These are phyloP conservation scores for Mythimna ferrago DNA, from an alignment of 2,888 invertebrate species.

Conservation along the genomic window DNA sequence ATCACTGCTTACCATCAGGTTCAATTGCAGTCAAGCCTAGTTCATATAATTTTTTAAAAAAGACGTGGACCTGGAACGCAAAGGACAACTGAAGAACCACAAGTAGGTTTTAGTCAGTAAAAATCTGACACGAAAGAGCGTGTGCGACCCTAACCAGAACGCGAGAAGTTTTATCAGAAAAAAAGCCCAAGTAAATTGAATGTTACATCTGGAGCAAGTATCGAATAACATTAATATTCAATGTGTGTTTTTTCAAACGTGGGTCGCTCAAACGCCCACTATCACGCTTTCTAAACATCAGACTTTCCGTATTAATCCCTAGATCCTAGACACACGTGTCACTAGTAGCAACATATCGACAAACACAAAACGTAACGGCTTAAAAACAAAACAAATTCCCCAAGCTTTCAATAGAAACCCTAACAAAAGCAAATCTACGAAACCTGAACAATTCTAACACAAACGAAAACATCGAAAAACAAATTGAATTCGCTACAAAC, in stretches of 20 bases:
- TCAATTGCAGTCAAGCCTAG: too few species aligned
- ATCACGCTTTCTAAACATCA: not conserved
- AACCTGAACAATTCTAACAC: conserved; percentile 40
- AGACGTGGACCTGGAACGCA: too few species aligned
- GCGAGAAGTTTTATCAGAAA: too few species aligned
- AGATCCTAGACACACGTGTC: not conserved
- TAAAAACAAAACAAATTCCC: conserved; percentile 22
- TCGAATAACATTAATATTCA: not conserved
- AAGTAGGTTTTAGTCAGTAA: too few species aligned
- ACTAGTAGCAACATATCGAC: conserved; percentile 1
- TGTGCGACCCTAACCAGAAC: too few species aligned
- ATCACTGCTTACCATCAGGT: too few species aligned
- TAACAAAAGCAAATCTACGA: conserved; percentile 32
- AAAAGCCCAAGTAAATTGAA: not conserved
- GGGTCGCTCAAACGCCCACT: too few species aligned
- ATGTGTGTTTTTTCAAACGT: not conserved
- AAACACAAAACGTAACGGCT: not conserved
- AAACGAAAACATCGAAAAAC: conserved; percentile 44
- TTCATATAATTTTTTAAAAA: too few species aligned
- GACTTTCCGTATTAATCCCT: not conserved
- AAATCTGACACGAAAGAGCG: too few species aligned
- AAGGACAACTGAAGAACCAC: too few species aligned
- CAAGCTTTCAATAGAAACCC: conserved; percentile 11
- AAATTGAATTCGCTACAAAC: conserved; percentile 54
- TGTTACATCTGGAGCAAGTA: not conserved